Evolutionary conservation across 2,888 invertebrate genomes (phyloP), one percentile per base, ranked within the genome.

Genomic region (Melinaea menophilus): DNA sequence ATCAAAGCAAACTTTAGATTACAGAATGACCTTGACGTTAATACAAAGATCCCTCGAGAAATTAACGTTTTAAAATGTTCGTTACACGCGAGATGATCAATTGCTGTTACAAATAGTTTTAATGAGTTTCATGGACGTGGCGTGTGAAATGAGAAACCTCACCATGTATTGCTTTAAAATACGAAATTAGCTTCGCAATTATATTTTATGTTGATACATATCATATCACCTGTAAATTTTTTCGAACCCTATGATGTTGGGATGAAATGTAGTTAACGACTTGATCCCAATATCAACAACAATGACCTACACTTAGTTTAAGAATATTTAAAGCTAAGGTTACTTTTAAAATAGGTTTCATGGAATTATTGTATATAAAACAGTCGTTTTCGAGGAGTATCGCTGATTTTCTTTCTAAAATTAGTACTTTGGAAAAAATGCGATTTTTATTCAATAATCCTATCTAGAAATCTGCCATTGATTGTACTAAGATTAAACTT

Each of bases 11-110:
- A 51, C 9, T 51, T 51, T 51, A 51, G 31, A 59, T 59, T 37
- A 37, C 22, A 56, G 37, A 51, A 41, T 58, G 63, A 34, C 63
- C 60, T 46, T 63, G 63, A 63, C 54, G 51, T 51, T 51, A 31
- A 55, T 45, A 51, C 45, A 64, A 37, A 41, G 37, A 62, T 57
- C 59, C 62, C 59, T 59, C 41, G 48, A 56, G 59, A 51, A 59
- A 62, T 56, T 59, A 65, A 58, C 59, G 46, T 55, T 56, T 63
- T 57, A 60, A 62, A 63, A 59, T 62, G 55, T 59, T 57, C 47
- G 41, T 45, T 31, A 56, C 61, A 64, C 64, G 64, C 64, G 55
- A 58, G 37, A 46, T 33, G 55, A 61, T 64, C 48, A 56, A 57
- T 60, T 57, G 51, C 31, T 51, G 51, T 31, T 51, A 56, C 37